Conservation (phyloP, 2,797 vertebrate genomes). For the Rhynchotus rufescens region DNA sequence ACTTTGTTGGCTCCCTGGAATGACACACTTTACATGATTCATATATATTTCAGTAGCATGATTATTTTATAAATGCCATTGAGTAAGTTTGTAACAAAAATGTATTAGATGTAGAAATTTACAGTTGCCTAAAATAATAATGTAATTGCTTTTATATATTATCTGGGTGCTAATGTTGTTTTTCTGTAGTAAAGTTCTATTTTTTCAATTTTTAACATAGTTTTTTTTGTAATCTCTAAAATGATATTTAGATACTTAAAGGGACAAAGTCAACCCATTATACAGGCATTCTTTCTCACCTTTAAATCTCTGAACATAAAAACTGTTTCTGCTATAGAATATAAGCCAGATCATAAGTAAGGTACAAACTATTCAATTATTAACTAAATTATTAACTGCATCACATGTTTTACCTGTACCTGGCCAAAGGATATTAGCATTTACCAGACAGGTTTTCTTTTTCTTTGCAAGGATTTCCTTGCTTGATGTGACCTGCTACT, state of each 20-base stretch:
- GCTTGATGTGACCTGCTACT: background rate
- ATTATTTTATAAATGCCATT: constrained; percentile 85
- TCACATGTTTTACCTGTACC: background rate
- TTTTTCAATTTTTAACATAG: constrained; percentile 30
- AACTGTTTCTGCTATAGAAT: background rate
- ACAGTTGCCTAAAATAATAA: constrained; percentile 81
- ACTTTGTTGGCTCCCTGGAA: constrained; percentile 66
- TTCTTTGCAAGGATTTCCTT: background rate
- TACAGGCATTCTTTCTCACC: background rate
- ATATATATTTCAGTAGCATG: constrained; percentile 81
- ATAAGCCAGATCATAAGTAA: background rate
- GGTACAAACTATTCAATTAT: background rate
- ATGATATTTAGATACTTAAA: constrained; percentile 8
- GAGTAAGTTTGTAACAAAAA: constrained; percentile 73
- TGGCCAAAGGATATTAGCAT: background rate
- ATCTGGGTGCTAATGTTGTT: constrained; percentile 67
- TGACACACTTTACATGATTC: constrained; percentile 77
- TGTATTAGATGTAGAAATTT: constrained; percentile 76
- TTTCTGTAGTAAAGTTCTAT: background rate
- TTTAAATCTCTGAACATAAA: background rate
- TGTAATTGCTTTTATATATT: constrained; percentile 83
- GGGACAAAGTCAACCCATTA: background rate
- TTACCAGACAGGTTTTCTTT: background rate
- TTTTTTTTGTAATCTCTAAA: constrained; percentile 14
- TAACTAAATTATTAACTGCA: background rate